Evolutionary conservation across 2,113 vertebrate genomes (phyloP).

Genomic region (Sceloporus undulatus): DNA sequence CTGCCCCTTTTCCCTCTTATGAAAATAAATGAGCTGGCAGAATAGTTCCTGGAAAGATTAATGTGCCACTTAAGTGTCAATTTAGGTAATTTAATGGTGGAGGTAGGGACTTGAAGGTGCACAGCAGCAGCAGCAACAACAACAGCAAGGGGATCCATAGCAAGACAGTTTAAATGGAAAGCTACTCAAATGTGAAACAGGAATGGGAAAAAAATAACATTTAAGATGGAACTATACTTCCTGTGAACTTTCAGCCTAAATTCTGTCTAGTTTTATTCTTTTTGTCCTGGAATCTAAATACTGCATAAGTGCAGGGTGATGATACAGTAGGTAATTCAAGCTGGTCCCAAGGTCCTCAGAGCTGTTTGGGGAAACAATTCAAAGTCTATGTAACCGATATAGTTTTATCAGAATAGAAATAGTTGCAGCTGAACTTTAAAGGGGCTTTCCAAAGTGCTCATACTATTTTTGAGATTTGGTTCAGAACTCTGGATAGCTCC

Average conservation of each 20-base stretch:
- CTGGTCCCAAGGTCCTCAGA: neutral
- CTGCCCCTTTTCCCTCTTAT: conserved; percentile 55
- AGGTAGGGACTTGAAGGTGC: neutral
- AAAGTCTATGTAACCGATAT: too few relatives aligned
- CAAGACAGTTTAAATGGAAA: conserved; percentile 36
- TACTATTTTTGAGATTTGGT: too few relatives aligned
- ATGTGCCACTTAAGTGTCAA: conserved; percentile 64
- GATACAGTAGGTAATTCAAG: neutral
- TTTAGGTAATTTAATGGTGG: conserved; percentile 47
- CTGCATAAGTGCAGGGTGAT: neutral
- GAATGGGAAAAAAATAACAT: neutral
- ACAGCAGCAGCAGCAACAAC: too few relatives aligned
- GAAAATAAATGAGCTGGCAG: conserved; percentile 64
- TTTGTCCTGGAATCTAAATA: neutral
- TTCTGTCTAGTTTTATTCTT: neutral
- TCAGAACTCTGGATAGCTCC: too few relatives aligned
- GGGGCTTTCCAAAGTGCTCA: too few relatives aligned
- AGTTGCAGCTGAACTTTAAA: too few relatives aligned
- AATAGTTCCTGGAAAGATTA: conserved; percentile 60
- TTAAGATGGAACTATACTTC: neutral
- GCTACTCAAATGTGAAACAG: neutral
- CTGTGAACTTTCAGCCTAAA: too few relatives aligned
- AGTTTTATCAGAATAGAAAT: too few relatives aligned
- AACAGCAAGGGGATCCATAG: conserved; percentile 13
- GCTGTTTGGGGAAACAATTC: too few relatives aligned